Evolutionary conservation across 2,888 invertebrate species (phyloP).

Genomic region (Tinea pellionella): DNA sequence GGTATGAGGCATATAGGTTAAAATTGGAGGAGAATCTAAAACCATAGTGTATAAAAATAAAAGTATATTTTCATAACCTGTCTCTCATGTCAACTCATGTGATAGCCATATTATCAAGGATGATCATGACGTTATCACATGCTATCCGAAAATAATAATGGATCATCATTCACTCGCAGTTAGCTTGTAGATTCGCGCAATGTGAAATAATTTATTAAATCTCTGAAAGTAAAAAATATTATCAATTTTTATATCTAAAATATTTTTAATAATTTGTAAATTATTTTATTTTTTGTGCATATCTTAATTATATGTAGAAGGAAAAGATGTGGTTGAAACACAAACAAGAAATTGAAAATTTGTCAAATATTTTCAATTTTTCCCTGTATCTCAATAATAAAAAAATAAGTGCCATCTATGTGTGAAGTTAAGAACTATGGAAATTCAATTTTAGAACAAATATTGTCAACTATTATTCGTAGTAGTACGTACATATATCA

Average conservation of each 20-base stretch:
- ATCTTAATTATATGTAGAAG: no score
- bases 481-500: neutral
- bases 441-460: neutral
- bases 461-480: neutral
- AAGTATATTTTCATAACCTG: neutral
- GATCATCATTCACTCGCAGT: neutral
- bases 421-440: neutral
- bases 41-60: neutral
- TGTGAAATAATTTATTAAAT: no score
- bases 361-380: no score
- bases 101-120: neutral
- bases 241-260: no score
- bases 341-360: no score
- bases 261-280: no score
- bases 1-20: neutral
- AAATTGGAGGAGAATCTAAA: neutral
- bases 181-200: no score
- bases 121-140: neutral
- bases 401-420: conserved; percentile 2
- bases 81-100: neutral
- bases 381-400: no score
- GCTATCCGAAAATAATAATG: neutral
- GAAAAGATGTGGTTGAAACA: no score
- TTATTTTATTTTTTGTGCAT: no score
- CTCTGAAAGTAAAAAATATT: no score